phyloP scores from a whole-genome alignment of 92 coral and sea anemone genomes.

The Heteractis magnifica region DNA sequence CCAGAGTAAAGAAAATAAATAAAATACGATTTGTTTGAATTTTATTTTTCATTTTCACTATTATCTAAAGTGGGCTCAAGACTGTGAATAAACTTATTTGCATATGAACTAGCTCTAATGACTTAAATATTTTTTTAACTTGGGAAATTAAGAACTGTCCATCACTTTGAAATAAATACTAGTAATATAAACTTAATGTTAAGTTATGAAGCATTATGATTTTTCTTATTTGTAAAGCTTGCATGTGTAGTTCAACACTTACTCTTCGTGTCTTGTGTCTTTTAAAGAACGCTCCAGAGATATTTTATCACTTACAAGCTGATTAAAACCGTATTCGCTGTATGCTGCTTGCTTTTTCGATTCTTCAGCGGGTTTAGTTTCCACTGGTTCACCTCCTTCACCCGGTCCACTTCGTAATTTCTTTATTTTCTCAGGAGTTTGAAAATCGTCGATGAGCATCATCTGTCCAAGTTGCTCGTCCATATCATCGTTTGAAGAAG shows the following conservation, averaged over 20 bases:
- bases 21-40: too few relatives aligned
- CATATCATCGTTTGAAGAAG: slow-evolving; percentile 9
- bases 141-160: neutral
- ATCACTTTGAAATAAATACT: neutral
- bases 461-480: slow-evolving; percentile 52
- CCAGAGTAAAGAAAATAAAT: too few relatives aligned
- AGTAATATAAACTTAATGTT: neutral
- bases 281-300: slow-evolving; percentile 74
- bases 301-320: slow-evolving; percentile 86
- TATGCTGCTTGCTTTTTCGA: slow-evolving; percentile 70
- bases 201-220: neutral
- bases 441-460: slow-evolving; percentile 73
- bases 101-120: neutral
- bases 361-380: slow-evolving; percentile 63
- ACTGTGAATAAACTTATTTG: too few relatives aligned
- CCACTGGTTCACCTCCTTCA: slow-evolving; percentile 81
- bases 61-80: too few relatives aligned
- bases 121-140: neutral
- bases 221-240: neutral
- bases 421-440: slow-evolving; percentile 84
- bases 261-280: slow-evolving; percentile 88
- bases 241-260: slow-evolving; percentile 36
- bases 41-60: too few relatives aligned
- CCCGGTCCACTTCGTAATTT: slow-evolving; percentile 66
- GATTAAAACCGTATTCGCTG: slow-evolving; percentile 89